These are phyloP conservation scores for Trachelus stipa DNA, from an alignment of 2,888 invertebrate genomes.

Conservation along the genomic window DNA sequence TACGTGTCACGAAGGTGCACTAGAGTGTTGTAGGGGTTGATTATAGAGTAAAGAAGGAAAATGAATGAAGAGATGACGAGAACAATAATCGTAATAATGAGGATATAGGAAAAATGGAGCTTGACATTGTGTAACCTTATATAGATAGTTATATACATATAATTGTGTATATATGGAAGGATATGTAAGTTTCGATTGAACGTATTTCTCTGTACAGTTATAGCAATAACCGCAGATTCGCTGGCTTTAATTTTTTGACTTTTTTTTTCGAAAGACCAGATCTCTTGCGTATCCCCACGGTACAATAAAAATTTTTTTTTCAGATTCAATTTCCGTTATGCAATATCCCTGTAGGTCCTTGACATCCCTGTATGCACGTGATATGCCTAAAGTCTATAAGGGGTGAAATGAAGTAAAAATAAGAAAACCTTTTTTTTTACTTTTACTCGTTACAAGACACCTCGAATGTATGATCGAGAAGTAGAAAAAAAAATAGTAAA, in stretches of 20 bases:
- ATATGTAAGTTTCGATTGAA: conserved; percentile 35
- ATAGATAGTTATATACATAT: conserved; percentile 1
- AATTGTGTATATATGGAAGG: conserved; percentile 16
- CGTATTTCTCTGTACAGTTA: conserved; percentile 24
- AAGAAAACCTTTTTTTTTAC: neutral
- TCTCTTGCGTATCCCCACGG: neutral
- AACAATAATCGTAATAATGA: conserved; percentile 7
- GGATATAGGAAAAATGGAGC: neutral
- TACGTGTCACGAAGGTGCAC: neutral
- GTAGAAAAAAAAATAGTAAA: neutral
- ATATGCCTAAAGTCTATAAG: neutral
- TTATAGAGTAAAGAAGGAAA: neutral
- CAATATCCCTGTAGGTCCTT: neutral
- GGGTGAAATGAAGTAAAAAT: neutral
- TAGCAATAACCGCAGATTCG: conserved; percentile 11
- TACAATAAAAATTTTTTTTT: neutral
- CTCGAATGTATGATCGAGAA: neutral
- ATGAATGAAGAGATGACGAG: neutral
- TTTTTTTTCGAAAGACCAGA: conserved; percentile 3
- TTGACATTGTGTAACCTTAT: neutral
- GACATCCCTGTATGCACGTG: neutral
- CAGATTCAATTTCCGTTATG: neutral
- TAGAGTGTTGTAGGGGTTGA: neutral
- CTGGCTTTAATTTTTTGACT: conserved; percentile 7
- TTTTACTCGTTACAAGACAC: neutral